Evolutionary conservation across 2,113 vertebrate genomes (phyloP), one percentile per base, ranked within the genome.

Genomic region (Mirza zaza): DNA sequence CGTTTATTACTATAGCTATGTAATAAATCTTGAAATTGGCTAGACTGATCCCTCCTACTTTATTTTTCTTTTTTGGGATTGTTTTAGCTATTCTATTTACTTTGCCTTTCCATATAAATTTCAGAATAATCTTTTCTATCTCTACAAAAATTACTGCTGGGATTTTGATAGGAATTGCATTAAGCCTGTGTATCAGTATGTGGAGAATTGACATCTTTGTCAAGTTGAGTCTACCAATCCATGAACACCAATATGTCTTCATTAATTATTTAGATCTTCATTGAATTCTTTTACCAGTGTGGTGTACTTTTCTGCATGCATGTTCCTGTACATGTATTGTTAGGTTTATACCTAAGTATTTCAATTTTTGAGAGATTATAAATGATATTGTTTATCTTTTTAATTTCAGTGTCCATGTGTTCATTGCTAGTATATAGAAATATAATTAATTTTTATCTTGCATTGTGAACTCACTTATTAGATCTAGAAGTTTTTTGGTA

Each of bases 81-180:
- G 17, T 63, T 81, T 63, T 87, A 82, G 55, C n/a, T 92, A 13
- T 68, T 73, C 36, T 77, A 90, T 50, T 93, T 77, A 82, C 48
- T 93, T 79, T 86, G 80, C 45, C 48, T 94, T 92, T 92, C 20
- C 82, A n/a, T 75, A 23, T 77, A 84, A 77, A 77, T 68, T 61
- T 90, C 52, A 52, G 20, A 95, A 39, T 65, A 73, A 48, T 55
- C 6, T 63, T 89, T 90, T 89, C 18, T 32, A 11, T 77, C 17
- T 83, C n/a, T 84, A 84, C 17, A 94, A 67, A 71, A 63, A 90
- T 9, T 50, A 50, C 77, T 89, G 13, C 7, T 27, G 15, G 79
- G n/a, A 67, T 92, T 83, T 88, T 84, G 77, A 68, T 82, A 80
- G 39, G 61, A 77, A 71, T 50, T 95, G 34, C 77, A 12, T 94